These are phyloP conservation scores for Lochmaea capreae DNA, from an alignment of 2,888 invertebrate genomes.

Conservation along the genomic window DNA sequence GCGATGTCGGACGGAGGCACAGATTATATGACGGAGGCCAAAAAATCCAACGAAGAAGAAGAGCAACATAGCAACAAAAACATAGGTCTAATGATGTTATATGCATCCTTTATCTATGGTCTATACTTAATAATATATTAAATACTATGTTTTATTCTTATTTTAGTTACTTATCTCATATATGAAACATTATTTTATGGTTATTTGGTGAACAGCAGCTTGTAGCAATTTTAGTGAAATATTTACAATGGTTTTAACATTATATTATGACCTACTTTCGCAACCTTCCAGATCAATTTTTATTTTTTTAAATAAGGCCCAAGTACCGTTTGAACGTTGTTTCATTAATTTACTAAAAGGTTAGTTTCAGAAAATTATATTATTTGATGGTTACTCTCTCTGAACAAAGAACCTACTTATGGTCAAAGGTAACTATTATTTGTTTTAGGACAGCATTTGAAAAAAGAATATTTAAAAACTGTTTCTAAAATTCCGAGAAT, in stretches of 20 bases:
- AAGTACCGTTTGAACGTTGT: conserved; percentile 65
- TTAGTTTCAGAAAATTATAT: conserved; percentile 46
- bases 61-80: too few species aligned
- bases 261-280: conserved; percentile 66
- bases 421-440: neutral
- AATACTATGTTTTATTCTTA: too few species aligned
- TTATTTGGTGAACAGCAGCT: too few species aligned
- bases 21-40: too few species aligned
- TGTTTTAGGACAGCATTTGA: conserved; percentile 67
- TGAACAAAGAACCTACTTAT: too few species aligned
- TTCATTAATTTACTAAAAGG: conserved; percentile 66
- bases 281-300: conserved; percentile 68
- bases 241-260: conserved; percentile 53
- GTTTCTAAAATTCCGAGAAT: conserved; percentile 70
- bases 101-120: too few species aligned
- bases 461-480: conserved; percentile 65
- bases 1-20: too few species aligned
- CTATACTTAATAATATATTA: too few species aligned
- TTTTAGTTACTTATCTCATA: too few species aligned
- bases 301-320: conserved; percentile 66
- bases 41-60: too few species aligned
- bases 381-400: neutral
- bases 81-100: too few species aligned
- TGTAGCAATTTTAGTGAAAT: neutral
- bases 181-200: too few species aligned